These are phyloP conservation scores for Callopanchax toddi DNA, from an alignment of 2,113 vertebrate genomes.

Conservation along the genomic window DNA sequence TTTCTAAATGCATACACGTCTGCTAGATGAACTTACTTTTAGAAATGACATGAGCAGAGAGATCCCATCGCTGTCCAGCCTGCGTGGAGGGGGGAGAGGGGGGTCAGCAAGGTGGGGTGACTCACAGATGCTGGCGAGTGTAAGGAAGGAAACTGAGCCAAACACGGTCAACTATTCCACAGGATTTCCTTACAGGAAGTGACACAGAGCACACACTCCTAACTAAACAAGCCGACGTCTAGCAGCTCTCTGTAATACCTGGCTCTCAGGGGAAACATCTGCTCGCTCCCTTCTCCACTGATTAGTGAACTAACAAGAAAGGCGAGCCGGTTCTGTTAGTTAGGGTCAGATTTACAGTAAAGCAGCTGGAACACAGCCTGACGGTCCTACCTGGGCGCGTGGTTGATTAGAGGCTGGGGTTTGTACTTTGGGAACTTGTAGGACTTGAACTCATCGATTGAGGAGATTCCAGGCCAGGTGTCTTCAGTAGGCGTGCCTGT, in stretches of 20 bases:
- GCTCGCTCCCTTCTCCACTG: conserved; percentile 50
- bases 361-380: not conserved
- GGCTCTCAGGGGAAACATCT: conserved; percentile 41
- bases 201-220: conserved; percentile 59
- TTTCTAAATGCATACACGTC: conserved; percentile 25
- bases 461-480: conserved; percentile 91
- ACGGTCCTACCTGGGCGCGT: conserved; percentile 90
- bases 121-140: conserved; percentile 48
- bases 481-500: conserved; percentile 93
- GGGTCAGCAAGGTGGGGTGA: conserved; percentile 56
- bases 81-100: conserved; percentile 55
- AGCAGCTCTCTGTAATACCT: conserved; percentile 48
- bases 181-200: conserved; percentile 79
- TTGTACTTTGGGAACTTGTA: conserved; percentile 96
- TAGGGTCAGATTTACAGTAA: not conserved
- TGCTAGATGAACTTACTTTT: conserved; percentile 82
- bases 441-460: conserved; percentile 93
- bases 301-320: conserved; percentile 53
- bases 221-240: conserved; percentile 53
- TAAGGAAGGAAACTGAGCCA: conserved; percentile 70
- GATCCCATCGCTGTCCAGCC: conserved; percentile 93
- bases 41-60: conserved; percentile 93
- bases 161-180: conserved; percentile 75
- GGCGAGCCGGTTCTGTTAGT: not conserved
- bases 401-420: conserved; percentile 90